These are phyloP conservation scores for Phragmatobia fuliginosa DNA, from an alignment of 2,888 invertebrate genomes.

Conservation along the genomic window DNA sequence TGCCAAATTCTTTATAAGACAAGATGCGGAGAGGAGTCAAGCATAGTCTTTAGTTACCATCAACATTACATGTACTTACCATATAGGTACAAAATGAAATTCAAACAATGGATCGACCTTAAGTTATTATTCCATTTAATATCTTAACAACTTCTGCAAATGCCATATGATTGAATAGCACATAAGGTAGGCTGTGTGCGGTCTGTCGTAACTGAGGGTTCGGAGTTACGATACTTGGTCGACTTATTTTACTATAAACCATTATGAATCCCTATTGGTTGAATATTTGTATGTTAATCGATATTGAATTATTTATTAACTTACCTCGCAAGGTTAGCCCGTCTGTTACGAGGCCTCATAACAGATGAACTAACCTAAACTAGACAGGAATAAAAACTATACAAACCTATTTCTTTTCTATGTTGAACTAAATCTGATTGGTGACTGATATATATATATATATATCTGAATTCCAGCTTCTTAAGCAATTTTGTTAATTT, in stretches of 20 bases:
- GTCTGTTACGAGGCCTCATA: too few relatives aligned
- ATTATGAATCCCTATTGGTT: too few relatives aligned
- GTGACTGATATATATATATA: too few relatives aligned
- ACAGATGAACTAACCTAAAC: neutral
- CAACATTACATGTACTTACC: too few relatives aligned
- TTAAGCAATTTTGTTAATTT: too few relatives aligned
- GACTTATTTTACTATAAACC: slow-evolving; percentile 29
- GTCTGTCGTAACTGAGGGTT: slow-evolving; percentile 1
- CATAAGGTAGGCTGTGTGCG: neutral
- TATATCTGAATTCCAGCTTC: too few relatives aligned
- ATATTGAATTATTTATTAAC: slow-evolving; percentile 48
- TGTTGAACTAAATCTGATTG: neutral
- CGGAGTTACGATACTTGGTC: neutral
- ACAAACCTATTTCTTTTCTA: slow-evolving; percentile 18
- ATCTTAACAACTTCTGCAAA: neutral
- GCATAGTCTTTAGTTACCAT: too few relatives aligned
- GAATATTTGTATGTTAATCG: slow-evolving; percentile 19
- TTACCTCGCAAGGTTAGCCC: slow-evolving; percentile 3
- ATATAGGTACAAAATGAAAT: neutral
- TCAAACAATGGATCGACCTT: neutral
- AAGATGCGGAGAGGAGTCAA: neutral
- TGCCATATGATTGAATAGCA: neutral
- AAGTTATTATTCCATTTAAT: neutral
- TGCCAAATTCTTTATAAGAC: neutral
- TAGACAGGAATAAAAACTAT: too few relatives aligned